Percentiles rank a stretch among this genome's conserved stretches.
phyloP scores from a whole-genome alignment of 2,888 invertebrate genomes.

The Phengaris alcon region DNA sequence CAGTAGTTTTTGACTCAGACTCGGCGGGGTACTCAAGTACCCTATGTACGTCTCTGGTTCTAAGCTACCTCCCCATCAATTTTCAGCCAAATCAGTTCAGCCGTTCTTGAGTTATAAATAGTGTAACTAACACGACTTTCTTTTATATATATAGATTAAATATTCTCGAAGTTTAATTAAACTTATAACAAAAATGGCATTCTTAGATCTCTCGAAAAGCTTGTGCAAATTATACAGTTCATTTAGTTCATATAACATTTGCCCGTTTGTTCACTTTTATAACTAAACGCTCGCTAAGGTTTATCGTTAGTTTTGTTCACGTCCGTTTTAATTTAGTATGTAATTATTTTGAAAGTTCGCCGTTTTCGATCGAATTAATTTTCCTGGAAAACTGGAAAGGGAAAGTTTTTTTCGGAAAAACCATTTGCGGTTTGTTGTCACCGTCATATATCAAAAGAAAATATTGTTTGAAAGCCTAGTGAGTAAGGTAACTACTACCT shows the following conservation, averaged over 20 bases:
- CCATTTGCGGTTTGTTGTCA: background rate
- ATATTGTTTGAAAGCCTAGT: background rate
- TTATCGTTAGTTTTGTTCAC: slow-evolving; percentile 2
- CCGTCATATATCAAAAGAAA: background rate
- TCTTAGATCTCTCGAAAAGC: background rate
- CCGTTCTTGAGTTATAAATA: too few species aligned
- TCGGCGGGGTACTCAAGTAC: too few species aligned
- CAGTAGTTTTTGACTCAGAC: too few species aligned
- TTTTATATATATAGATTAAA: too few species aligned
- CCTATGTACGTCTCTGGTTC: too few species aligned
- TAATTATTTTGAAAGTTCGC: slow-evolving; percentile 8
- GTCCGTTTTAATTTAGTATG: slow-evolving; percentile 13
- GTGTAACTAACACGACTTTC: too few species aligned
- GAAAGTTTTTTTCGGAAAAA: background rate
- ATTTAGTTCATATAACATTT: background rate
- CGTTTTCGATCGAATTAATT: background rate
- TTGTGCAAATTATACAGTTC: background rate
- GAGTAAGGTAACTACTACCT: too few species aligned
- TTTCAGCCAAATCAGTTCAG: too few species aligned
- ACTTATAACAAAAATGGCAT: background rate
- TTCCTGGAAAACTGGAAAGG: background rate
- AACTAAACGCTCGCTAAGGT: background rate
- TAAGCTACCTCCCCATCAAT: too few species aligned
- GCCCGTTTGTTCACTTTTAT: background rate
- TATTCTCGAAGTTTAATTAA: too few species aligned